Evolutionary conservation across 2,113 vertebrate species (phyloP).

Genomic region (Sarotherodon lohbergeri): DNA sequence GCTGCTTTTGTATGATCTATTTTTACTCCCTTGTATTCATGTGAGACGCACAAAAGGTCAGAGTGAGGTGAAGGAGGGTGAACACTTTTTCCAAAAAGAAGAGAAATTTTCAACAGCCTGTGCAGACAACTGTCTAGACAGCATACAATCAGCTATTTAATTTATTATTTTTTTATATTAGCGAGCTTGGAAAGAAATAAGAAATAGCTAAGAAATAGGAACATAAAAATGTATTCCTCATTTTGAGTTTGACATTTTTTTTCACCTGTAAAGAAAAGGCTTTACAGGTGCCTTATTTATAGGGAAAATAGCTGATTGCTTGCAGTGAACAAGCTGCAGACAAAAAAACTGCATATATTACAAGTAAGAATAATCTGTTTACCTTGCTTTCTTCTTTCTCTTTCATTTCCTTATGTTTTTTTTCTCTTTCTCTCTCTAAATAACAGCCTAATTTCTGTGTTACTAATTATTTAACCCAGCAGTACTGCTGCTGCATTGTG

Average conservation of each 20-base stretch:
- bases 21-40: background rate
- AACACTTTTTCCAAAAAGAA: background rate
- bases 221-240: background rate
- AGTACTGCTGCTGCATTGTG: background rate
- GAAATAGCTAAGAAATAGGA: background rate
- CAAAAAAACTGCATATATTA: background rate
- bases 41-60: background rate
- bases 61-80: background rate
- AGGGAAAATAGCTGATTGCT: background rate
- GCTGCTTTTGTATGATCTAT: background rate
- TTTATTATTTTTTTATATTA: background rate
- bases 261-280: background rate
- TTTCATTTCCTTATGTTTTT: background rate
- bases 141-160: background rate
- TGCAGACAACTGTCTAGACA: slow-evolving; percentile 20
- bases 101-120: background rate
- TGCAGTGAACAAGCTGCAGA: background rate
- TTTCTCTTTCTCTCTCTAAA: background rate
- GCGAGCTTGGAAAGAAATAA: background rate
- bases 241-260: background rate
- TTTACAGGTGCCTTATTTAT: background rate
- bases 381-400: background rate
- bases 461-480: slow-evolving; percentile 2
- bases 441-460: slow-evolving; percentile 1
- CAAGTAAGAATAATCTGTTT: background rate